Base-by-base conservation (phyloP, 2,797 vertebrate species). In the Hypotaenidia okinawae region DNA sequence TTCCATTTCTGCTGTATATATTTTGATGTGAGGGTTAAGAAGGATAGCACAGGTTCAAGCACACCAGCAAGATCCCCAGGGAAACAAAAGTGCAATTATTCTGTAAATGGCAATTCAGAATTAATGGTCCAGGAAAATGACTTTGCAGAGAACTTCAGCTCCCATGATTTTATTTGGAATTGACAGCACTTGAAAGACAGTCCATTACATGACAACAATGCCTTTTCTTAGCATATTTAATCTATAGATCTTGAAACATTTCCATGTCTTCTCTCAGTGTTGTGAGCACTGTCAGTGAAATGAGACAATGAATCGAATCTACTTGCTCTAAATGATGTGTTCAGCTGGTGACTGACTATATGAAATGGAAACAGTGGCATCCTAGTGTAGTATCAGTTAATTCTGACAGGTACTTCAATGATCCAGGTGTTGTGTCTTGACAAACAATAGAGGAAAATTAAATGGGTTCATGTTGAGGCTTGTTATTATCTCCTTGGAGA, bases 11-110 rank as follows among this genome's bases (percentile, higher is more conserved):
- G 74, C 69, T 94, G 95, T 90, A 64, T 94, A 83, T 89, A 94
- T 96, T 95, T 96, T 95, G 90, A 95, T 95, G 90, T 90, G 91
- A 94, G 95, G 95, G 94, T 95, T 97, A 96, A 97, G 95, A 97
- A 96, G 84, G 72, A 94, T 90, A 90, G 68, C 86, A 94, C 77
- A 87, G 83, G 94, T 97, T 97, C 92, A 96, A 95, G 77, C 61
- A 86, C 19, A 94, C 49, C 59, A 93, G 75, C 54, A 93, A 89
- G 80, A 91, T 95, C 90, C 93, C 68, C 41, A 58, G 94, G 90
- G 94, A 95, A 95, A 90, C 85, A 92, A 87, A 95, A 95, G 57
- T 92, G 88, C 95, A 95, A 93, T 97, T 94, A 94, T 93, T 96
- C 90, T 77, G 67, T 94, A 96, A 96, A 95, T 94, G 94, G 88